Conservation (phyloP, 2,113 vertebrate species). For the Alouatta palliata region DNA sequence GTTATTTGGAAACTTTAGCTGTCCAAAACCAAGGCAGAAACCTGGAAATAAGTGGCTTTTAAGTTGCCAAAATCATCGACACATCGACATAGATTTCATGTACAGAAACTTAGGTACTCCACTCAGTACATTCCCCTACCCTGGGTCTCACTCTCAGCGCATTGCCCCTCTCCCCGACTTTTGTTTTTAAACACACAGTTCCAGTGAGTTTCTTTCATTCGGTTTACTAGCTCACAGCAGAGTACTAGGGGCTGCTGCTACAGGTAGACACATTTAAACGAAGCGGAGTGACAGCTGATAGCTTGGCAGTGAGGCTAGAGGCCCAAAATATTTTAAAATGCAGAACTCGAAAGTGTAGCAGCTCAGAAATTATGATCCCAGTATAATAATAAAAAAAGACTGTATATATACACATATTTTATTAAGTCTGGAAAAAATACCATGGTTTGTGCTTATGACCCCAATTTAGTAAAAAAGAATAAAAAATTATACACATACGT, state of each 20-base stretch:
- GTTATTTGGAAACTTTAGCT: constrained; percentile 58
- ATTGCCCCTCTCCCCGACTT: background rate
- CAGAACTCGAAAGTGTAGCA: constrained; percentile 8
- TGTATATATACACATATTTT: constrained; percentile 21
- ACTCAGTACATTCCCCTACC: fast-evolving
- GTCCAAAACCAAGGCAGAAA: constrained; percentile 33
- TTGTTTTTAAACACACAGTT: background rate
- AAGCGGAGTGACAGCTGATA: background rate
- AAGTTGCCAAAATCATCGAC: background rate
- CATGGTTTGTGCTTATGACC: constrained; percentile 50
- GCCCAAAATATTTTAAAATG: background rate
- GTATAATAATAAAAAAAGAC: background rate
- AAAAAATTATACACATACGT: constrained; percentile 43
- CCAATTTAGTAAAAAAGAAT: constrained; percentile 60
- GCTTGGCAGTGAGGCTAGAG: background rate
- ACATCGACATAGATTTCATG: background rate
- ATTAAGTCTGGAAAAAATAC: constrained; percentile 66
- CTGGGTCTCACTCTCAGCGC: background rate
- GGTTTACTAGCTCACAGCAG: background rate
- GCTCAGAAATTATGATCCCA: constrained; percentile 45
- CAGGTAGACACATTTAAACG: background rate
- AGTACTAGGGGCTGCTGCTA: background rate
- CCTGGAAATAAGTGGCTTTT: constrained; percentile 5
- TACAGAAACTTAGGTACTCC: background rate
- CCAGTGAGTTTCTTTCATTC: background rate